Conservation (phyloP, 2,797 vertebrate species). For the Esox lucius region DNA sequence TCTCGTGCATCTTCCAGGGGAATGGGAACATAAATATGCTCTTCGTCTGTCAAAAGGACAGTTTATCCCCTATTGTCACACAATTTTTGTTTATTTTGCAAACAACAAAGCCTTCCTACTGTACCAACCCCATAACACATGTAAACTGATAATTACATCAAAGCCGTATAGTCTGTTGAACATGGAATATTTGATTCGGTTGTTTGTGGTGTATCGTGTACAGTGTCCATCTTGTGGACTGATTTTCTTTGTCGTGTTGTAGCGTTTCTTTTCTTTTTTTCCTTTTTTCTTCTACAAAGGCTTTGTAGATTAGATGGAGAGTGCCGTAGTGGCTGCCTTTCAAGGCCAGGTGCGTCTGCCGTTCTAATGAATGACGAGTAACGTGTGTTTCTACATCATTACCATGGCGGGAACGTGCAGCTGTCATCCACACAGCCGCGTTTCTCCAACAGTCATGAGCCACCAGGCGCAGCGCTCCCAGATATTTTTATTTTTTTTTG, state of each 20-base stretch:
- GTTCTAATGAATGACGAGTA: slow-evolving; percentile 16
- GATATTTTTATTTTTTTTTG: slow-evolving; percentile 48
- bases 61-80: slow-evolving; percentile 72
- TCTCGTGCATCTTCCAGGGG: slow-evolving; percentile 68
- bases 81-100: slow-evolving; percentile 28
- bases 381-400: slow-evolving; percentile 15
- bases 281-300: not conserved
- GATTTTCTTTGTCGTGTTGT: not conserved
- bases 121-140: slow-evolving; percentile 6
- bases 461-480: slow-evolving; percentile 14
- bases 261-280: not conserved
- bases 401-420: not conserved
- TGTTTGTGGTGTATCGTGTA: not conserved
- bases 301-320: not conserved
- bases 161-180: not conserved
- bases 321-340: slow-evolving; percentile 3
- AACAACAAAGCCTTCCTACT: slow-evolving; percentile 4
- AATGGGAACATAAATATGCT: slow-evolving; percentile 68
- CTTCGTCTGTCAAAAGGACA: slow-evolving; percentile 77
- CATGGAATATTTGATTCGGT: not conserved
- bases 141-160: slow-evolving; percentile 8
- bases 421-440: not conserved
- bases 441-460: slow-evolving; percentile 12
- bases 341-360: slow-evolving; percentile 4
- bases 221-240: not conserved